Conservation (phyloP, 2,113 vertebrate genomes). For the Grus americana region DNA sequence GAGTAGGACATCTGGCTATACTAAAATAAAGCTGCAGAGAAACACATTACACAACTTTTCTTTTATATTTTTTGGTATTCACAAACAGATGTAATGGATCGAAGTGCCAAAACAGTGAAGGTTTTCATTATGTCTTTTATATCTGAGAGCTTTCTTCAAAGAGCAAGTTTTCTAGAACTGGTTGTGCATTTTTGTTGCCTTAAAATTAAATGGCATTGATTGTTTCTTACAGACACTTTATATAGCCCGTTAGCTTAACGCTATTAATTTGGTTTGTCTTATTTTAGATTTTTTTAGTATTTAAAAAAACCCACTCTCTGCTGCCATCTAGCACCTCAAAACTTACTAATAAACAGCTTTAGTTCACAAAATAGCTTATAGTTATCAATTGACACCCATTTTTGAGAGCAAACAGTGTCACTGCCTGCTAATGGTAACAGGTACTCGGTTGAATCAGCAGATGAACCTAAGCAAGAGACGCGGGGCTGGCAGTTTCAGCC, state of each 20-base stretch:
- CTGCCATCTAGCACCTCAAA: constrained; percentile 55
- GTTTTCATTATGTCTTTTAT: constrained; percentile 31
- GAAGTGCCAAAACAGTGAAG: constrained; percentile 35
- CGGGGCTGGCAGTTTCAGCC: background rate
- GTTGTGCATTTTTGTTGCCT: background rate
- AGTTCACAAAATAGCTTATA: background rate
- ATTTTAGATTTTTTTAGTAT: background rate
- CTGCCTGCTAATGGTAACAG: background rate
- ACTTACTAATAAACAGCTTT: background rate
- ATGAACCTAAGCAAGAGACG: background rate
- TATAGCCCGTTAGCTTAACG: background rate
- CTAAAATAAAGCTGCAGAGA: constrained; percentile 37
- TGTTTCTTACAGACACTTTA: background rate
- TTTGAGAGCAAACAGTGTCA: background rate
- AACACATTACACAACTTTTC: constrained; percentile 21
- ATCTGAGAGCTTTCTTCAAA: constrained; percentile 20
- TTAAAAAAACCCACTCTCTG: background rate
- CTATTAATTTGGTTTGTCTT: background rate
- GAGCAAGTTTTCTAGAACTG: background rate
- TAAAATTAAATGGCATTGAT: background rate
- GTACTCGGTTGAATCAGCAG: background rate
- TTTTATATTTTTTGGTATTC: background rate
- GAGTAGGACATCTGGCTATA: constrained; percentile 36
- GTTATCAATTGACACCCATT: background rate
- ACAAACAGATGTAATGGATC: constrained; percentile 33